Base-by-base conservation (phyloP, 2,888 invertebrate species). In the Eurois occulta region DNA sequence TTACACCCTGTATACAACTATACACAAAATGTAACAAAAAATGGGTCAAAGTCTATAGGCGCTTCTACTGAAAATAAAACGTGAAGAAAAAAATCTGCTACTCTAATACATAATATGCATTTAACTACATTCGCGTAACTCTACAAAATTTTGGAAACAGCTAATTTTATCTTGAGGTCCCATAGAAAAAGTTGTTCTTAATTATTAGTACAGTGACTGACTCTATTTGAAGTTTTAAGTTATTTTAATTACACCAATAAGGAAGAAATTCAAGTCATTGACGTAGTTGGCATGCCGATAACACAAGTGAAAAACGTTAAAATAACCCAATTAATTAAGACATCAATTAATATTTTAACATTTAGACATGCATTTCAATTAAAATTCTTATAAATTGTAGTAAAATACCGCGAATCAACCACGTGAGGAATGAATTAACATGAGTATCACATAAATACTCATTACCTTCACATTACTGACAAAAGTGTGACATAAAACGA, bases 401-500 rank as follows among this genome's bases (percentile, higher is more conserved):
- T 21, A 35, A 46, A 68, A 69, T 72, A 43, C 18, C 21, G 32
- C 5, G 43, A 62, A 72, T 10, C 0, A 28, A 28, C 3, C 24
- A 38, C 11, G 60, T 43, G 24, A 43, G 35, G n/a, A 74, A 62
- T 16, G 3, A 2, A 60, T 62, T 70, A 80, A 41, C 67, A 75
- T 62, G 55, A 62, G 70, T 11, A 70, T 32, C n/a, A 62, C 52
- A 55, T 80, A 67, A 81, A 70, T 67, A 46, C 41, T 60, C 43
- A 68, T 76, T 72, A 76, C 7, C 10, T 21, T 21, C 11, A 41
- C 16, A 38, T 16, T 46, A 48, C 11, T 13, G 35, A 38, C 28
- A 38, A 32, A 82, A 70, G 21, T 35, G 16, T 72, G 65, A 60
- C 41, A 72, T 72, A 67, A 52, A 60, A 68, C 24, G 35, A 67